Conservation (phyloP, 92 coral and sea anemone genomes). For the Heteractis magnifica region DNA sequence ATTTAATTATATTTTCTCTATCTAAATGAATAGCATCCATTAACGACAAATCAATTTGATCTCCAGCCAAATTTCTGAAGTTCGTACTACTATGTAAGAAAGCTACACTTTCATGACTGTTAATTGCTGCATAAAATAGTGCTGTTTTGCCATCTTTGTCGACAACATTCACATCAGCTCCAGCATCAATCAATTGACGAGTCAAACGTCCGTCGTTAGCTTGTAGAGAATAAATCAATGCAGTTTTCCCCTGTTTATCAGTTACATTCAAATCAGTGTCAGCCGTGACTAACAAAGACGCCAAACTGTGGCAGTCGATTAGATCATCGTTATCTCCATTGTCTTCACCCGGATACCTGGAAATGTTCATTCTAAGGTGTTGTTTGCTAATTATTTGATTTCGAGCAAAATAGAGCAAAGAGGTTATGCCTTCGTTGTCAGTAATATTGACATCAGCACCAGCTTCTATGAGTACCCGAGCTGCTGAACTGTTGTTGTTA, state of each 20-base stretch:
- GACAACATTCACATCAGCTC: conserved; percentile 7
- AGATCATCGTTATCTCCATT: too few relatives aligned
- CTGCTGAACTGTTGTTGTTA: not conserved
- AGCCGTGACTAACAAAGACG: not conserved
- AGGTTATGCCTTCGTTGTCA: not conserved
- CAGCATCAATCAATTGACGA: not conserved
- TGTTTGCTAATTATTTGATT: too few relatives aligned
- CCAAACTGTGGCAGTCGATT: too few relatives aligned
- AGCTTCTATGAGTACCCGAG: too few relatives aligned
- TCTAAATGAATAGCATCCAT: not conserved
- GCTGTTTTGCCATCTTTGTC: not conserved
- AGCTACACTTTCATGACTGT: not conserved
- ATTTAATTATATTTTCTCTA: not conserved
- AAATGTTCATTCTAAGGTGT: too few relatives aligned
- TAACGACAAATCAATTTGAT: not conserved
- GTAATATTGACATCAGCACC: not conserved
- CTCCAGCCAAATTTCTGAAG: not conserved
- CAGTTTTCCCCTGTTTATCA: not conserved
- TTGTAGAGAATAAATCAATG: not conserved
- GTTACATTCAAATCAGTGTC: not conserved
- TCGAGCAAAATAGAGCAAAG: too few relatives aligned
- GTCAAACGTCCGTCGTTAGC: not conserved
- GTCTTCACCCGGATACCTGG: too few relatives aligned
- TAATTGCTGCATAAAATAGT: not conserved
- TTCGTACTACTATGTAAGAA: not conserved